Evolutionary conservation across 2,888 invertebrate species (phyloP).

Genomic region (Laothoe populi): DNA sequence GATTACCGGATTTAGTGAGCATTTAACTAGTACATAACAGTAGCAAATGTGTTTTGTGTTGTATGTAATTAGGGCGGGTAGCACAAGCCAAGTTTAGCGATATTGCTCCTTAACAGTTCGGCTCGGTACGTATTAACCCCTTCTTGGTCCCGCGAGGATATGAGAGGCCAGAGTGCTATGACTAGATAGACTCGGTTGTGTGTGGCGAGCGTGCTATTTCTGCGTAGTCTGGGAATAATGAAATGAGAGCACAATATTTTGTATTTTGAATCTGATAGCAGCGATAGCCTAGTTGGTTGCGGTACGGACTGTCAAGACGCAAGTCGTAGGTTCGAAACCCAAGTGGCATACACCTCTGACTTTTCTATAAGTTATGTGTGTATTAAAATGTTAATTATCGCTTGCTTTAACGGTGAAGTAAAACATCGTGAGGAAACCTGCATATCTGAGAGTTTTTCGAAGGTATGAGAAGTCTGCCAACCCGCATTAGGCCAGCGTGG

Average conservation of each 20-base stretch:
- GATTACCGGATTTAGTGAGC: neutral
- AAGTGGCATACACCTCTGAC: too few species aligned
- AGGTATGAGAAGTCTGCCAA: too few species aligned
- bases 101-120: constrained; percentile 47
- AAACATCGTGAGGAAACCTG: too few species aligned
- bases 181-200: constrained; percentile 38
- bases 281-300: too few species aligned
- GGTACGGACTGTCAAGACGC: too few species aligned
- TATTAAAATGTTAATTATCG: too few species aligned
- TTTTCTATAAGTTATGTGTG: too few species aligned
- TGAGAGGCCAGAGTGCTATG: constrained; percentile 43
- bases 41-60: constrained; percentile 11
- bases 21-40: neutral
- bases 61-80: constrained; percentile 13
- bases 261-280: constrained; percentile 33
- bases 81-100: constrained; percentile 17
- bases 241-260: constrained; percentile 33
- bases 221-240: constrained; percentile 37
- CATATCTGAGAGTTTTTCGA: too few species aligned
- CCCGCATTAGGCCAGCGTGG: too few species aligned
- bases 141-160: constrained; percentile 57
- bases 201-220: constrained; percentile 14
- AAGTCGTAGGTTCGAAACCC: too few species aligned
- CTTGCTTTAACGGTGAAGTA: too few species aligned
- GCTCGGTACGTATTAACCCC: constrained; percentile 66